Percentiles rank a stretch among this genome's conserved stretches.
phyloP scores from a whole-genome alignment of 1,140 invertebrate species.

The Neocloeon triangulifer region DNA sequence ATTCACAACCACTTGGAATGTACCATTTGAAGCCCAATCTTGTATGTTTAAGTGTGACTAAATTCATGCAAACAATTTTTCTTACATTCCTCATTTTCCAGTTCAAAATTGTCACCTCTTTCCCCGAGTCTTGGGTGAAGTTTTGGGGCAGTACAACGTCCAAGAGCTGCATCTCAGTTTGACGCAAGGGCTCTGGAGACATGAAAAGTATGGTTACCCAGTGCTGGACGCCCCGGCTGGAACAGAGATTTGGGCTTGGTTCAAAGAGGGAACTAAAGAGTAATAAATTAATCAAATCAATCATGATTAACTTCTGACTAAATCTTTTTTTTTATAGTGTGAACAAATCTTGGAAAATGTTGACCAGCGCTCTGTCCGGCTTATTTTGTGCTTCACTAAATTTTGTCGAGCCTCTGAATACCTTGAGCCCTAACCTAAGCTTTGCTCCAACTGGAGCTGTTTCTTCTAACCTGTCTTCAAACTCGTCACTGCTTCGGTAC shows the following conservation, averaged over 20 bases:
- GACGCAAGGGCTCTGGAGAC: slow-evolving; percentile 81
- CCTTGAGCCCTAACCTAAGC: slow-evolving; percentile 57
- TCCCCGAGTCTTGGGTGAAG: slow-evolving; percentile 72
- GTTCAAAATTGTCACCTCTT: slow-evolving; percentile 68
- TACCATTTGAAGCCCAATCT: slow-evolving; percentile 16
- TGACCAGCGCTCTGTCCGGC: slow-evolving; percentile 77
- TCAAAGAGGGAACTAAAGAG: slow-evolving; percentile 30
- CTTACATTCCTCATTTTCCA: slow-evolving; percentile 17
- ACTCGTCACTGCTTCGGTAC: slow-evolving; percentile 46
- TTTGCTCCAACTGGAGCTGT: slow-evolving; percentile 54
- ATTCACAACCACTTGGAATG: slow-evolving; percentile 56
- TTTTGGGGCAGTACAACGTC: slow-evolving; percentile 62
- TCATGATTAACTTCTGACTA: background rate
- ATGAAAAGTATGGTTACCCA: slow-evolving; percentile 83
- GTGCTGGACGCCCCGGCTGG: slow-evolving; percentile 69
- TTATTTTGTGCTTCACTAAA: slow-evolving; percentile 90
- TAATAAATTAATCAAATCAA: slow-evolving; percentile 12
- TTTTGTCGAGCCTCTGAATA: slow-evolving; percentile 79
- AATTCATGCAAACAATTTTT: slow-evolving; percentile 7
- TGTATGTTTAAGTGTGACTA: slow-evolving; percentile 24
- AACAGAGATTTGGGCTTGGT: slow-evolving; percentile 85
- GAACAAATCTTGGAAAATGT: slow-evolving; percentile 62
- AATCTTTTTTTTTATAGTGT: slow-evolving; percentile 21
- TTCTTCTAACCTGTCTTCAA: slow-evolving; percentile 18
- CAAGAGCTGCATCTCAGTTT: slow-evolving; percentile 79